Conservation (phyloP, 2,888 invertebrate species). For the Diarsia rubi region DNA sequence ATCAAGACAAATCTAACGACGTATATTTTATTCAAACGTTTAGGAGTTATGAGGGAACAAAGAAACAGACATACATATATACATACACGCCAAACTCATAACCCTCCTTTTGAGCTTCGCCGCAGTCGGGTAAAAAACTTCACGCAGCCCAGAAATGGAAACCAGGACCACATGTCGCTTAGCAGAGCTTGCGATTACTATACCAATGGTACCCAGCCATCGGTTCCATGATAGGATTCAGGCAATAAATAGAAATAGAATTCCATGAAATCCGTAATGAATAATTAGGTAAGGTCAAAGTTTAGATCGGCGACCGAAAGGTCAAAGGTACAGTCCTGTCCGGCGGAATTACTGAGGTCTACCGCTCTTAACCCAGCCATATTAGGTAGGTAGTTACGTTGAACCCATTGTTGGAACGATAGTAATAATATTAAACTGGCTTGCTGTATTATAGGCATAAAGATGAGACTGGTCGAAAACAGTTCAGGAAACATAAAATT, state of each 20-base stretch:
- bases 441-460: neutral
- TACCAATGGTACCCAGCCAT: neutral
- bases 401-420: neutral
- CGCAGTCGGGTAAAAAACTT: too few relatives aligned
- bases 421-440: constrained; percentile 15
- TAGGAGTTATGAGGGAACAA: too few relatives aligned
- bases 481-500: neutral
- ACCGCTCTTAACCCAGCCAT: constrained; percentile 37
- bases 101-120: too few relatives aligned
- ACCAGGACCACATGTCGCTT: too few relatives aligned
- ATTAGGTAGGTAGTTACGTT: constrained; percentile 23
- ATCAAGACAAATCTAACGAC: too few relatives aligned
- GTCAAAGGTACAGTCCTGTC: constrained; percentile 28
- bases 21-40: too few relatives aligned
- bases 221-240: neutral
- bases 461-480: neutral
- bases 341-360: constrained; percentile 47
- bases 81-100: too few relatives aligned
- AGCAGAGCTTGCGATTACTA: neutral
- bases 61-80: too few relatives aligned
- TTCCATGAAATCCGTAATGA: constrained; percentile 45
- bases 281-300: constrained; percentile 46
- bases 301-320: constrained; percentile 43
- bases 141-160: too few relatives aligned
- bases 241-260: constrained; percentile 36